Percentiles rank a stretch among this genome's conserved stretches.
phyloP scores from a whole-genome alignment of 1,140 invertebrate genomes.

The Drosophila micromelanica region DNA sequence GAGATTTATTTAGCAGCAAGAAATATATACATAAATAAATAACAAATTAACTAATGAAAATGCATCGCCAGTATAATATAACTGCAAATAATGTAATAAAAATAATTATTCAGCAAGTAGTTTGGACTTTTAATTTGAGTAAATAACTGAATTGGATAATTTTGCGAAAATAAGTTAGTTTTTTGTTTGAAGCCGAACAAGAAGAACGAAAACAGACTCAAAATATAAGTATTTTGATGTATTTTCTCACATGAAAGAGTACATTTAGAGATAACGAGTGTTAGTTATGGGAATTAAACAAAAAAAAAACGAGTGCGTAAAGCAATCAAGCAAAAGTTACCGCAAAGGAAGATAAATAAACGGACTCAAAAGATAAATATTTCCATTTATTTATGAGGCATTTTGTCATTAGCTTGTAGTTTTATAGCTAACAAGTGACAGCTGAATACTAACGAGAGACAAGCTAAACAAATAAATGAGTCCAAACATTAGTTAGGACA shows the following conservation, averaged over 20 bases:
- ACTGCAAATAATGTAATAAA: background rate
- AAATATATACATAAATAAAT: background rate
- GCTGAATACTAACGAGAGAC: background rate
- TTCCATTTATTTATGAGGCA: background rate
- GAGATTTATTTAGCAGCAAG: background rate
- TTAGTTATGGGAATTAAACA: too few species aligned
- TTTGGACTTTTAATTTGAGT: background rate
- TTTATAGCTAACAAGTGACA: background rate
- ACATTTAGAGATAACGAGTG: background rate
- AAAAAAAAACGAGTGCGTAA: too few species aligned
- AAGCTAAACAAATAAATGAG: background rate
- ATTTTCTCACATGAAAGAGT: background rate
- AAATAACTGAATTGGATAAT: background rate
- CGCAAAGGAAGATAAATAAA: background rate
- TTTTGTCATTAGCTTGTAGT: background rate
- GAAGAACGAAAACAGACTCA: background rate
- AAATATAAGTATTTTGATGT: background rate
- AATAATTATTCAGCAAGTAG: background rate
- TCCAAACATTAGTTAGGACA: too few species aligned
- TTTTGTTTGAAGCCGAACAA: background rate
- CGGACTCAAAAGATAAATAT: background rate
- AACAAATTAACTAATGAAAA: constrained; percentile 16
- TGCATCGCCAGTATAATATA: background rate
- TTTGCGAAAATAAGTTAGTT: background rate
- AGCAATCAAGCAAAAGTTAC: background rate